Evolutionary conservation across 2,797 vertebrate species (phyloP), one percentile per base, ranked within the genome.

Genomic region (Enteromius paludinosus): DNA sequence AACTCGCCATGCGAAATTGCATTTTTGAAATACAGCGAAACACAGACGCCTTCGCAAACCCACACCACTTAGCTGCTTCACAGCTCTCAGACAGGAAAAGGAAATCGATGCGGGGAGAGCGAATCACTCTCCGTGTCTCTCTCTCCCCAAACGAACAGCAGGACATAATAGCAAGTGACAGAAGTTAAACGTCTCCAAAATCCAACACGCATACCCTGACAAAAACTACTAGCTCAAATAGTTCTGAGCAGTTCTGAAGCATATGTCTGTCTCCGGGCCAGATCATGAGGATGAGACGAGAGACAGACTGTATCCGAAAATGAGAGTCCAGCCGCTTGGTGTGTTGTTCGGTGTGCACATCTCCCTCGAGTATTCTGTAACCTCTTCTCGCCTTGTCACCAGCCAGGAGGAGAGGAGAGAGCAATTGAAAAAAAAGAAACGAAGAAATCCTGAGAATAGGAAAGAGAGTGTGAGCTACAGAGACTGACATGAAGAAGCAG

Each of bases 111-210:
- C 20, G 41, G 59, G 15, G 35, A 73, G 71, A 86, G 79, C 28
- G 78, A 87, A 84, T 86, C 68, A 72, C 64, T 66, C 17, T 71
- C 52, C 3, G 47, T 78, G 71, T 80, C 68, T 82, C 81, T 83
- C 84, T 83, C 61, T 61, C 45, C 71, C 72, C 61, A 83, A 83
- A 82, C 43, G 45, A 88, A 83, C 79, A 77, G 79, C 86, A 81
- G 91, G 92, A 94, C 87, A 87, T 93, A 93, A 94, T 92, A 91
- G 88, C 88, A 89, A 91, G 90, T 93, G 94, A 94, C 94, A 94
- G 91, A 93, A 93, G 92, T 92, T 93, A 95, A 95, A 92, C 92
- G 92, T 94, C 92, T 93, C 90, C 87, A 89, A 93, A 92, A 91
- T 88, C 87, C 20, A 72, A 88, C 76, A 84, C 77, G 78, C 86